Percentiles rank a stretch among this genome's conserved stretches.
Evolutionary conservation across 2,888 invertebrate species (phyloP).

Genomic region (Xylocampa areola): DNA sequence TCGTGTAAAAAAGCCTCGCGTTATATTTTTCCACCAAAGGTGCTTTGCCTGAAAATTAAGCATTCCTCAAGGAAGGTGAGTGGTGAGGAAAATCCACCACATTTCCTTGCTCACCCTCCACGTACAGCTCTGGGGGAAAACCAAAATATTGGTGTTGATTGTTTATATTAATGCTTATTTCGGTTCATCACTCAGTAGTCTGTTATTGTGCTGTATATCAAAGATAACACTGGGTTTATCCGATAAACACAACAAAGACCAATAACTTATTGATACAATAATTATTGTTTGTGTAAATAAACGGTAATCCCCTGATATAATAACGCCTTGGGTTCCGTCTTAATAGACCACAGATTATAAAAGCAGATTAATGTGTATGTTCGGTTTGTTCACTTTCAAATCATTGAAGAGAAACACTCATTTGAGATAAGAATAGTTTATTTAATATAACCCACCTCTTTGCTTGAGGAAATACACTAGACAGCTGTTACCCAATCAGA

Average conservation of each 20-base stretch:
- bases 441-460: slow-evolving; percentile 10
- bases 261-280: slow-evolving; percentile 9
- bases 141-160: too few relatives aligned
- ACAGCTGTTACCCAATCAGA: slow-evolving; percentile 19
- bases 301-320: background rate
- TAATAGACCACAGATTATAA: background rate
- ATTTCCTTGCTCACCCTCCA: too few relatives aligned
- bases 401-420: slow-evolving; percentile 9
- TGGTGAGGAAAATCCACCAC: too few relatives aligned
- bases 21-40: too few relatives aligned
- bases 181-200: background rate
- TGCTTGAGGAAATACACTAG: slow-evolving; percentile 2
- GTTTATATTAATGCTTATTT: too few relatives aligned
- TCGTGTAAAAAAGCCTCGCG: too few relatives aligned
- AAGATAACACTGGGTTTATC: background rate
- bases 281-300: slow-evolving; percentile 9
- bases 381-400: background rate
- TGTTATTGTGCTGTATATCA: background rate
- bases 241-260: background rate
- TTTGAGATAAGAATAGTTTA: slow-evolving; percentile 7
- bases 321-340: too few relatives aligned
- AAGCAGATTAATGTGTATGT: background rate
- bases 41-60: too few relatives aligned
- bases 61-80: too few relatives aligned
- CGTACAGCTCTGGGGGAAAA: too few relatives aligned